Conservation (phyloP, 2,888 invertebrate genomes). For the Gibbula magus region DNA sequence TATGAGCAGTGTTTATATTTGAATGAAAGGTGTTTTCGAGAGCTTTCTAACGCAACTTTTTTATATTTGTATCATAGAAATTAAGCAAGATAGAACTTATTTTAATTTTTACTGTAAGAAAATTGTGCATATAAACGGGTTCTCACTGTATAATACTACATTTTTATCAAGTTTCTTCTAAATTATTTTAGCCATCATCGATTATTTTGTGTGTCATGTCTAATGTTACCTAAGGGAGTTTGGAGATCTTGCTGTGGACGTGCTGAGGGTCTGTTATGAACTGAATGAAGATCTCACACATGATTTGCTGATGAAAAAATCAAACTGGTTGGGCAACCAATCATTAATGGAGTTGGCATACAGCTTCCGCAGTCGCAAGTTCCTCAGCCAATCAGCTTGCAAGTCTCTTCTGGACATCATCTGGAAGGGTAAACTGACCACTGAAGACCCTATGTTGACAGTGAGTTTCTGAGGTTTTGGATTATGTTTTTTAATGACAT, state of each 20-base stretch:
- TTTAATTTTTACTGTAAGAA: too few species aligned
- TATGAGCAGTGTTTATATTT: too few species aligned
- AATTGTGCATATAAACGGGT: too few species aligned
- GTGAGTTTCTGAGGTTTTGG: slow-evolving; percentile 4
- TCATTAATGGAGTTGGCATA: slow-evolving; percentile 71
- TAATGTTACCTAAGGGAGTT: slow-evolving; percentile 57
- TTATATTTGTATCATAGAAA: too few species aligned
- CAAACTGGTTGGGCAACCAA: slow-evolving; percentile 67
- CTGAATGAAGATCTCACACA: slow-evolving; percentile 68
- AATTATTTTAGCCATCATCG: too few species aligned
- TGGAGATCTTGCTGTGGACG: slow-evolving; percentile 67
- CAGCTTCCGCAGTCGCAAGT: slow-evolving; percentile 70
- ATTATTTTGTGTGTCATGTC: too few species aligned
- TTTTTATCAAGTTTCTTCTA: too few species aligned
- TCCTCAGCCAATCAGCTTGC: slow-evolving; percentile 73
- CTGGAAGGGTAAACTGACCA: slow-evolving; percentile 68
- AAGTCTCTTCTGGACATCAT: slow-evolving; percentile 71
- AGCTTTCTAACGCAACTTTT: too few species aligned
- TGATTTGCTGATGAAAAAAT: slow-evolving; percentile 64
- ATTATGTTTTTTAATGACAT: too few species aligned
- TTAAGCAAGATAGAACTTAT: too few species aligned
- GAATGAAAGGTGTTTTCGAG: too few species aligned
- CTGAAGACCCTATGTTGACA: neutral
- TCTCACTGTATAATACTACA: too few species aligned
- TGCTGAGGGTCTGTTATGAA: slow-evolving; percentile 70